Percentiles rank a stretch among this genome's conserved stretches.
phyloP scores from a whole-genome alignment of 30 jellyfish, hydroid and myxozoan genomes.

The Hydractinia symbiolongicarpus region DNA sequence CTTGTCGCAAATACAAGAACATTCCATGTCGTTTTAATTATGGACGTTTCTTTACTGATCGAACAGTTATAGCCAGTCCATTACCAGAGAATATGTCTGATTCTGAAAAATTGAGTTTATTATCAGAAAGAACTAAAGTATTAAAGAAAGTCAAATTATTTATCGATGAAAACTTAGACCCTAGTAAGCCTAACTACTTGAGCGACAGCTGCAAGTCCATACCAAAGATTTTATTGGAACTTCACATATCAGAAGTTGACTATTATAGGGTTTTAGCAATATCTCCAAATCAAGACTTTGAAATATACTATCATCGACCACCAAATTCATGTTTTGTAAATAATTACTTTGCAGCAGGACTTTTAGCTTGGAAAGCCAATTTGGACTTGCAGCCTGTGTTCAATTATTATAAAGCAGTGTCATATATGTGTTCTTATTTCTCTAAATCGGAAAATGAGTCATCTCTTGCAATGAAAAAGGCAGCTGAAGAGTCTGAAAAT shows the following conservation, averaged over 20 bases:
- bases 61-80: constrained; percentile 6
- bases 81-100: constrained; percentile 2
- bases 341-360: not conserved
- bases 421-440: constrained; percentile 15
- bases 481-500: not conserved
- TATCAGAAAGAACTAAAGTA: not conserved
- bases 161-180: constrained; percentile 2
- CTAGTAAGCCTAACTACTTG: not conserved
- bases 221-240: not conserved
- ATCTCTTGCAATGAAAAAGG: constrained; percentile 11
- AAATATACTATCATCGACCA: not conserved
- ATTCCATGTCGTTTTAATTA: constrained; percentile 12
- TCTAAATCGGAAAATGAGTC: not conserved
- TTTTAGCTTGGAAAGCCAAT: too few relatives aligned
- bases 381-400: constrained; percentile 6
- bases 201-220: not conserved
- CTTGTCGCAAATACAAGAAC: constrained; percentile 31
- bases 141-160: not conserved
- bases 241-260: not conserved
- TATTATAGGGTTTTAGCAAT: not conserved
- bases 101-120: not conserved
- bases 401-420: constrained; percentile 9
- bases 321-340: not conserved
- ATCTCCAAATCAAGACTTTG: not conserved
- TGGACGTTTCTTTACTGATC: constrained; percentile 15